Conservation (phyloP, 2,113 vertebrate species). For the Neoarius graeffei region DNA sequence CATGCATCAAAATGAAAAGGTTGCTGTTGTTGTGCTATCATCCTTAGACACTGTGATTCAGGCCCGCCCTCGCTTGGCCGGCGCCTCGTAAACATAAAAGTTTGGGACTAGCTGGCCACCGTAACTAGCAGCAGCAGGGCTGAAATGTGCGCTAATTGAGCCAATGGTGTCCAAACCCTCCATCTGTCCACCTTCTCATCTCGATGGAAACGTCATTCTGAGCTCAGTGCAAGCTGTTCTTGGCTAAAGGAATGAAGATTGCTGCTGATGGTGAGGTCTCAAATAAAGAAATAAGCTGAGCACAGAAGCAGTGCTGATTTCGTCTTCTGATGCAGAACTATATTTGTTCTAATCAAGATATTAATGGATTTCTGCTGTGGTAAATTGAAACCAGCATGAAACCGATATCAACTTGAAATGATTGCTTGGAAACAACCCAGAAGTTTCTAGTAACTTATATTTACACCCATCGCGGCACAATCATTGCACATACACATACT, state of each 20-base stretch:
- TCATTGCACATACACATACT: conserved; percentile 8
- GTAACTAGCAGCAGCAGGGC: conserved; percentile 50
- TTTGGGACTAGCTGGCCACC: conserved; percentile 50
- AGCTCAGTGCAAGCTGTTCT: conserved; percentile 54
- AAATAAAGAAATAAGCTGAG: conserved; percentile 12
- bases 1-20: conserved; percentile 18
- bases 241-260: conserved; percentile 31
- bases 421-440: conserved; percentile 13
- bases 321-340: neutral
- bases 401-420: neutral
- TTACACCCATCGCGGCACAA: conserved; percentile 1
- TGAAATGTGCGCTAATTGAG: conserved; percentile 59
- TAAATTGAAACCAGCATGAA: neutral
- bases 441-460: conserved; percentile 5
- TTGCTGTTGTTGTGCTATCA: conserved; percentile 12
- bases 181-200: conserved; percentile 59
- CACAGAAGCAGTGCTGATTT: conserved; percentile 23
- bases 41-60: conserved; percentile 18
- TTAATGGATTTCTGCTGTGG: conserved; percentile 3
- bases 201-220: conserved; percentile 51
- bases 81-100: conserved; percentile 49
- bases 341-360: conserved; percentile 15
- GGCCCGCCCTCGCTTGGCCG: conserved; percentile 37
- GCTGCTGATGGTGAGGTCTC: conserved; percentile 42
- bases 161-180: conserved; percentile 52